Base-by-base conservation (phyloP, 2,888 invertebrate species). In the Toxonevra muliebris region DNA sequence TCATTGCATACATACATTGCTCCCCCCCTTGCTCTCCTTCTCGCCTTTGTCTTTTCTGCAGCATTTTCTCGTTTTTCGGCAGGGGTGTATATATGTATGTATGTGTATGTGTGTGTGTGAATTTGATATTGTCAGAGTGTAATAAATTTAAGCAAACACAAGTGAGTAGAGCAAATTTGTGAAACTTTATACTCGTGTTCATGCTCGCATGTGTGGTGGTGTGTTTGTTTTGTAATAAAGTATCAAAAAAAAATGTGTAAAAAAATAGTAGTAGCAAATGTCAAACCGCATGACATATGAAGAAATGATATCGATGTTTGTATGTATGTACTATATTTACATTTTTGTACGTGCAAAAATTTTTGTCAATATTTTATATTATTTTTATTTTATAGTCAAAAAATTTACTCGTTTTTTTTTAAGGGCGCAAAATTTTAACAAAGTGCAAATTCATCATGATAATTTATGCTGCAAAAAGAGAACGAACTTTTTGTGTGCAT, bases 321-420 rank as follows among this genome's bases (percentile, higher is more conserved):
- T 8, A 2, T 5, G 8, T n/a, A 15, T 3, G 8, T n/a, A 48
- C 8, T 12, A 15, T 48, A 8, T n/a, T 5, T 48, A 43, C 45
- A 43, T 11, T 9, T 43, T 11, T 43, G 9, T 11, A 12, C 12
- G 45, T 43, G 45, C 45, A 43, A 43, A 43, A 12, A n/a, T n/a
- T n/a, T n/a, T n/a, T n/a, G n/a, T n/a, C n/a, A n/a, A n/a, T n/a
- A n/a, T n/a, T n/a, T n/a, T n/a, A n/a, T n/a, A n/a, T n/a, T n/a
- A 48, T 48, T 48, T 48, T 48, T n/a, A 48, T n/a, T 48, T 48
- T 48, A n/a, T 48, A 48, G 2, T 48, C 48, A 48, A 48, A 48
- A 5, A 12, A n/a, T 48, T 48, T 48, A n/a, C 15, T 5, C 48
- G 48, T 12, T n/a, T 5, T 4, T 30, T 2, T 30, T 30, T 30